Percentiles rank a stretch among this genome's conserved stretches.
These are phyloP conservation scores for Columba guinea DNA, from an alignment of 2,797 vertebrate species.

Conservation along the genomic window DNA sequence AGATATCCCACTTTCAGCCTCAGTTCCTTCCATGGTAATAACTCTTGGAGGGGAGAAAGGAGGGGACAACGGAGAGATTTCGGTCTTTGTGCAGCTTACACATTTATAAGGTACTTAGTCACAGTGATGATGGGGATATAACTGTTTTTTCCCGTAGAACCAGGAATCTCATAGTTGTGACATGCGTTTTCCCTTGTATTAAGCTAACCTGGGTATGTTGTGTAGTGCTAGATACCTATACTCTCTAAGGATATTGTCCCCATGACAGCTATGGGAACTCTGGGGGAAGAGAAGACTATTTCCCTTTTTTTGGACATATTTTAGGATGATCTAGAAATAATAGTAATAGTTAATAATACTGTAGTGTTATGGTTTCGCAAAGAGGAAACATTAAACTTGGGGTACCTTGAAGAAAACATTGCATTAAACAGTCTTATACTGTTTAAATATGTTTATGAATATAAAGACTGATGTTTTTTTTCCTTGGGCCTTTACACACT, in stretches of 20 bases:
- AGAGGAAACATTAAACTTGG: background rate
- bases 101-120: background rate
- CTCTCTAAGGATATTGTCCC: background rate
- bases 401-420: background rate
- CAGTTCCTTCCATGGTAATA: background rate
- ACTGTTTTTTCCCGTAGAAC: background rate
- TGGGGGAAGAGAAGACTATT: background rate
- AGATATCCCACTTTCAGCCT: background rate
- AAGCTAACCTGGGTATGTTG: background rate
- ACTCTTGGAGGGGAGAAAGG: background rate
- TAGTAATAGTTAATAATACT: background rate
- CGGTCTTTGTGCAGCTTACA: background rate
- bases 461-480: slow-evolving; percentile 22
- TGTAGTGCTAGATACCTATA: background rate
- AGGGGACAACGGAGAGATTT: background rate
- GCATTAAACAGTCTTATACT: background rate
- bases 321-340: background rate
- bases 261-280: background rate
- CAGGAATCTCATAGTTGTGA: background rate
- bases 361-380: background rate
- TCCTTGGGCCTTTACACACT: background rate
- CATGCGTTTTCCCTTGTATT: background rate
- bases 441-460: slow-evolving; percentile 4
- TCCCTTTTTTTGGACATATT: background rate
- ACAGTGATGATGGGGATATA: background rate